phyloP scores from a whole-genome alignment of 1,140 invertebrate species.

The Drosophila azteca region DNA sequence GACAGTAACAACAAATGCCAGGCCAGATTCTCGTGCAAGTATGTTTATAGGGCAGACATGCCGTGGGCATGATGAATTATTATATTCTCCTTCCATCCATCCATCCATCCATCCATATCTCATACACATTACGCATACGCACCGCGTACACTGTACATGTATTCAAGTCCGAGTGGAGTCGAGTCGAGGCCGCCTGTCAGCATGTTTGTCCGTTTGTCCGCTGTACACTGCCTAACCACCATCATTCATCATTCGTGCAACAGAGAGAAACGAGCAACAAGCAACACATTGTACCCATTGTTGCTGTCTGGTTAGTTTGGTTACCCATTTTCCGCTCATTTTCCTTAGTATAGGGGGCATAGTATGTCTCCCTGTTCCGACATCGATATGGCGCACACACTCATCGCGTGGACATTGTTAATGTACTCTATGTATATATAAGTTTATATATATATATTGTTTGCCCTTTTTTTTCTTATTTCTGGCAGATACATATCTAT shows the following conservation, averaged over 20 bases:
- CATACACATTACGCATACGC: slow-evolving; percentile 70
- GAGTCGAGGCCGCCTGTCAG: slow-evolving; percentile 63
- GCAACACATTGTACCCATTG: slow-evolving; percentile 44
- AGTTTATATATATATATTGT: neutral
- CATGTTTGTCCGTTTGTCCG: slow-evolving; percentile 51
- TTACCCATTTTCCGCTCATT: slow-evolving; percentile 63
- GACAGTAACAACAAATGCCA: slow-evolving; percentile 23
- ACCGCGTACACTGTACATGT: slow-evolving; percentile 37
- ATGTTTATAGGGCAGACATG: slow-evolving; percentile 40
- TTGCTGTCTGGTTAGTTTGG: slow-evolving; percentile 37
- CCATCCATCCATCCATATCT: slow-evolving; percentile 8
- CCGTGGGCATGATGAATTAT: slow-evolving; percentile 76
- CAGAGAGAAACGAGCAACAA: slow-evolving; percentile 39
- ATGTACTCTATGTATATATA: slow-evolving; percentile 38
- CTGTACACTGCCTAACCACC: slow-evolving; percentile 53
- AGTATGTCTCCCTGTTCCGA: slow-evolving; percentile 33
- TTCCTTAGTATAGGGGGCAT: slow-evolving; percentile 8
- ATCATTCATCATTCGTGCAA: slow-evolving; percentile 70
- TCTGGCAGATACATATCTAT: slow-evolving; percentile 15
- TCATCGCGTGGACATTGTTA: slow-evolving; percentile 58
- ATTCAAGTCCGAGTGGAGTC: slow-evolving; percentile 44
- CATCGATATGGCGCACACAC: slow-evolving; percentile 60
- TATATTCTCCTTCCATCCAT: slow-evolving; percentile 22
- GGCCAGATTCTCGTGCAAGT: slow-evolving; percentile 14
- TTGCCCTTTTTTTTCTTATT: slow-evolving; percentile 6